Evolutionary conservation across 2,113 vertebrate species (phyloP).

Genomic region (Coregonus clupeaformis): DNA sequence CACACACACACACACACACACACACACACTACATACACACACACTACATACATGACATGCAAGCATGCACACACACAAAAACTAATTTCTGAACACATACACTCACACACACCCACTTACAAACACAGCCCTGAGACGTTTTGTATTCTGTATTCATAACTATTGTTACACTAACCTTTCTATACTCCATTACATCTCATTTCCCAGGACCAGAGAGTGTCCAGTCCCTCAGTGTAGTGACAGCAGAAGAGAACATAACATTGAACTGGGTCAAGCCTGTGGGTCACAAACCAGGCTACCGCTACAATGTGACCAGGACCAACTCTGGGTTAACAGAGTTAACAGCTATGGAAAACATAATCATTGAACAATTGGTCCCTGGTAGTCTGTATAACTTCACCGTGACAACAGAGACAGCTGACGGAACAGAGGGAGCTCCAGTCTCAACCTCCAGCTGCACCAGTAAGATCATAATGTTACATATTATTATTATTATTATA

Average conservation of each 20-base stretch:
- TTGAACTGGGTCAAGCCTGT: conserved; percentile 59
- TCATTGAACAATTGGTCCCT: conserved; percentile 45
- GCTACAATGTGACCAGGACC: conserved; percentile 45
- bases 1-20: background rate
- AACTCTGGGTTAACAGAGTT: rapidly evolving
- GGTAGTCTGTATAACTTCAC: conserved; percentile 62
- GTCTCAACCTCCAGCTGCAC: conserved; percentile 54
- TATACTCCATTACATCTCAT: background rate
- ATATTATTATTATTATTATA: too few relatives aligned
- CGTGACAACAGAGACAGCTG: conserved; percentile 62
- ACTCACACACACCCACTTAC: background rate
- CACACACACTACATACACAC: background rate
- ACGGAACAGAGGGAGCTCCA: conserved; percentile 30
- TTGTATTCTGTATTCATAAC: background rate
- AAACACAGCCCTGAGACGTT: background rate
- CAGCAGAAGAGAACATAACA: background rate
- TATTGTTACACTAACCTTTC: background rate
- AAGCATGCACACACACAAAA: background rate
- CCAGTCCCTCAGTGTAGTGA: background rate
- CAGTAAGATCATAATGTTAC: conserved; percentile 59
- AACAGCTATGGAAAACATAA: rapidly evolving
- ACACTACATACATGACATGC: background rate
- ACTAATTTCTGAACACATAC: background rate
- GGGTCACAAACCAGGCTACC: conserved; percentile 34
- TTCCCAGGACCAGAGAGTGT: conserved; percentile 54